Percentiles rank a stretch among this genome's conserved stretches.
Evolutionary conservation across 1,140 invertebrate genomes (phyloP).

Genomic region (Argopecten irradians): DNA sequence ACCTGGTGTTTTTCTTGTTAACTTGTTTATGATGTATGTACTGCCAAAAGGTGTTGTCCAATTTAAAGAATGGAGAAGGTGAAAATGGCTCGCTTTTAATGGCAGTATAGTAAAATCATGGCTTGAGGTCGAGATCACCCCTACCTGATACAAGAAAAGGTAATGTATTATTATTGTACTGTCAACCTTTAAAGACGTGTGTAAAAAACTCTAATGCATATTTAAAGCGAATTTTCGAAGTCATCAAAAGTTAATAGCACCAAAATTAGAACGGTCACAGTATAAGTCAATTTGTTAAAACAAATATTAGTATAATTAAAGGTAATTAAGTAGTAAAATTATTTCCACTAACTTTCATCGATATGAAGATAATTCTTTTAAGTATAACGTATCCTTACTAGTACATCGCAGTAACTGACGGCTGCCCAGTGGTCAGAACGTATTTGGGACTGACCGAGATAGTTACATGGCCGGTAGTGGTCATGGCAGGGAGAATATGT

Average conservation of each 20-base stretch:
- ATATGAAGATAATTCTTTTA: no score
- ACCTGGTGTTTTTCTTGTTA: not conserved
- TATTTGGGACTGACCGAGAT: not conserved
- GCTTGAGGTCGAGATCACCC: not conserved
- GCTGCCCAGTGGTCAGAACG: not conserved
- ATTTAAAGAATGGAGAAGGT: not conserved
- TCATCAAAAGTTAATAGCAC: no score
- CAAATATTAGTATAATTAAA: no score
- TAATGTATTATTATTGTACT: no score
- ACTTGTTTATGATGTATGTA: not conserved
- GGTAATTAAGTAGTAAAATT: no score
- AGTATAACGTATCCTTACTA: no score
- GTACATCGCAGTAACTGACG: not conserved
- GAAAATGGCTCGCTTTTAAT: not conserved
- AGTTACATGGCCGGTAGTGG: constrained; percentile 7
- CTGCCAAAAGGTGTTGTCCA: not conserved
- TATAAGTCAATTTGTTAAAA: no score
- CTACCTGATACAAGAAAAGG: not conserved
- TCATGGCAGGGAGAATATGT: not conserved
- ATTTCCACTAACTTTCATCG: no score
- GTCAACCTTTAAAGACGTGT: no score
- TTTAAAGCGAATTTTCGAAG: no score
- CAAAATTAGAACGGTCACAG: no score
- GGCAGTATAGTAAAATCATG: not conserved
- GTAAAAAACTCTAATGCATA: no score